These are phyloP conservation scores for Epinotia brunnichana DNA, from an alignment of 2,888 invertebrate species.

Conservation along the genomic window DNA sequence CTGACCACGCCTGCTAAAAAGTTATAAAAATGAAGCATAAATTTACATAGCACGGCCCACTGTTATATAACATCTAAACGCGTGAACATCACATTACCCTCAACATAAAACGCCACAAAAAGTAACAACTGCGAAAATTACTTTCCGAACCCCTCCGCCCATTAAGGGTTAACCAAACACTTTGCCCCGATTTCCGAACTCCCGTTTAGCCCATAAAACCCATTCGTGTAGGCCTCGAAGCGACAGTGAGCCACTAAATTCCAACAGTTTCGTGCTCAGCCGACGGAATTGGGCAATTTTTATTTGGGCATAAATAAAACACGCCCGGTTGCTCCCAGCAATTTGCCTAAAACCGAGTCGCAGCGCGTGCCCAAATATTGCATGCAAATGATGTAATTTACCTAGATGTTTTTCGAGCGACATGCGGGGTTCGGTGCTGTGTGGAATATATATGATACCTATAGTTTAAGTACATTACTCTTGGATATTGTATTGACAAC, in stretches of 20 bases:
- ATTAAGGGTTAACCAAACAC: slow-evolving; percentile 47
- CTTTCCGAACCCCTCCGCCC: slow-evolving; percentile 42
- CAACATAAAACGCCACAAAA: slow-evolving; percentile 42
- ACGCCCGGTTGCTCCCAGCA: slow-evolving; percentile 65
- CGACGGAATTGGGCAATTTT: slow-evolving; percentile 72
- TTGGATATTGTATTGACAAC: not conserved
- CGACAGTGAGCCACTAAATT: slow-evolving; percentile 59
- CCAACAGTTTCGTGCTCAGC: slow-evolving; percentile 55
- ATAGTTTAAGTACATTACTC: not conserved
- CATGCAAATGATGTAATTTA: slow-evolving; percentile 44
- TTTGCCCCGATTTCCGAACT: slow-evolving; percentile 57
- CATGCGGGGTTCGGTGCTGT: slow-evolving; percentile 44
- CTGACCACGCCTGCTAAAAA: too few species aligned
- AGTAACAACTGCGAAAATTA: slow-evolving; percentile 43
- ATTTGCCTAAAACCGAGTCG: slow-evolving; percentile 76
- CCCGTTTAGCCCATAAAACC: slow-evolving; percentile 56
- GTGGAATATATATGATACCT: slow-evolving; percentile 34
- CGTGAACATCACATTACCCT: slow-evolving; percentile 34
- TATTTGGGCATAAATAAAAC: slow-evolving; percentile 78
- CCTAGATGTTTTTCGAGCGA: slow-evolving; percentile 48
- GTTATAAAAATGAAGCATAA: not conserved
- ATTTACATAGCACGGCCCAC: not conserved
- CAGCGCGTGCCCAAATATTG: slow-evolving; percentile 46
- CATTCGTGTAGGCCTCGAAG: slow-evolving; percentile 51
- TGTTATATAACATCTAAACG: slow-evolving; percentile 27